Base-by-base conservation (phyloP, 1,140 invertebrate genomes). In the Brachionus rotundiformis region DNA sequence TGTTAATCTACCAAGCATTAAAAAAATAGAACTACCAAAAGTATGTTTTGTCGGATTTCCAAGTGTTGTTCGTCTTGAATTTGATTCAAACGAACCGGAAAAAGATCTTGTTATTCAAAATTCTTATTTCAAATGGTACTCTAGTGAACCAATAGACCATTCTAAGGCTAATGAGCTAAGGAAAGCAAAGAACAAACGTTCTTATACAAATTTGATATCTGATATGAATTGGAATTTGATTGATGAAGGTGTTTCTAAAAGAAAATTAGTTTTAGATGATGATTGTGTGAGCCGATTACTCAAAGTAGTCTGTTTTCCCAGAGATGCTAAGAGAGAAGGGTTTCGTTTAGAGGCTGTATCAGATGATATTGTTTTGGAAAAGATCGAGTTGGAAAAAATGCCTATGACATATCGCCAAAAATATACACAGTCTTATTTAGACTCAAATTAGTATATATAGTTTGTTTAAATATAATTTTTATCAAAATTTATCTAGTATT, bases 81-180 rank as follows among this genome's bases (percentile, higher is more conserved):
- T 39, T 41, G 76, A 79, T 39, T 5, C 19, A 8, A 49, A 79
- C 23, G 76, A 79, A 3, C 19, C 11, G 25, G 16, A 79, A 1
- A 16, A 29, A 1, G 47, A 79, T 27, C 36, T 79, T 19, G 23
- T 79, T 8, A 19, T 27, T 8, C 8, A 79, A 59, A 31, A 59
- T 10, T 79, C 76, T 23, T 36, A 36, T 13, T 79, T 79, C 25
- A 79, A 79, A 33, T 79, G 76, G 76, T 79, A 79, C 41, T 79
- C 33, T 23, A 79, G 76, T 63, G 76, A 79, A 25, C 3, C 11
- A 11, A 8, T 36, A 7, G 16, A 13, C 10, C 11, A 73, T 44
- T 36, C 31, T 16, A 44, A 44, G n/a, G 19, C 36, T 25, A 25
- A 36, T n/a, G n/a, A 73, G 27, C 68, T 73, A 16, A 44, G 44